These are phyloP conservation scores for Drosophila repletoides DNA, from an alignment of 1,140 invertebrate genomes.

Conservation along the genomic window DNA sequence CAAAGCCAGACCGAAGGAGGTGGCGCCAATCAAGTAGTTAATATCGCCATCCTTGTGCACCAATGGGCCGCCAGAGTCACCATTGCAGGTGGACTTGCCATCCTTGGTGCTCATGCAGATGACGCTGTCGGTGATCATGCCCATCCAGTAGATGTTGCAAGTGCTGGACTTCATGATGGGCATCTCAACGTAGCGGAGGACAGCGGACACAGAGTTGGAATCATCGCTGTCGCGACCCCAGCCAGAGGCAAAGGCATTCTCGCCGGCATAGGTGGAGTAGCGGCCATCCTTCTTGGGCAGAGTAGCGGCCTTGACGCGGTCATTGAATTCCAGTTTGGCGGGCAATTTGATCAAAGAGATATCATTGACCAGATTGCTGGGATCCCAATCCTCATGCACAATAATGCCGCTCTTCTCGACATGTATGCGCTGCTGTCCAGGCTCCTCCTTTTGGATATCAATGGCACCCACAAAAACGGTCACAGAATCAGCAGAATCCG, in stretches of 20 bases:
- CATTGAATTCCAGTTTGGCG: conserved; percentile 53
- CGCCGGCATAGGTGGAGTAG: conserved; percentile 68
- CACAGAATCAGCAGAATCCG: conserved; percentile 42
- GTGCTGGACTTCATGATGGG: conserved; percentile 43
- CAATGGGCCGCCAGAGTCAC: conserved; percentile 69
- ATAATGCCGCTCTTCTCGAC: conserved; percentile 41
- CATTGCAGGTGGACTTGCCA: conserved; percentile 60
- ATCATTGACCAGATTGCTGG: conserved; percentile 67
- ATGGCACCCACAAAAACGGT: conserved; percentile 27
- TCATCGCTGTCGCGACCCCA: conserved; percentile 81
- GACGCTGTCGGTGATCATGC: conserved; percentile 35
- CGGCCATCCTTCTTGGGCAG: conserved; percentile 64
- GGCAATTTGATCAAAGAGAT: conserved; percentile 82
- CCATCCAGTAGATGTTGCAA: conserved; percentile 44
- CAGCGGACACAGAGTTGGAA: conserved; percentile 27
- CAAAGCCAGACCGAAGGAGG: conserved; percentile 83
- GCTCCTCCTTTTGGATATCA: conserved; percentile 43
- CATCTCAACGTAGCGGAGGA: conserved; percentile 58
- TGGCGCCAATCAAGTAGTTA: conserved; percentile 79
- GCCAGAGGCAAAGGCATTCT: conserved; percentile 75
- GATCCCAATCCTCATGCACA: conserved; percentile 53
- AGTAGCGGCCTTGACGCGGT: conserved; percentile 68
- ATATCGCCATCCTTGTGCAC: conserved; percentile 32
- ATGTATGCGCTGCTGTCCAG: conserved; percentile 49
- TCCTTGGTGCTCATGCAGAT: conserved; percentile 69